These are phyloP conservation scores for Spodoptera exigua DNA, from an alignment of 2,888 invertebrate genomes.

Conservation along the genomic window DNA sequence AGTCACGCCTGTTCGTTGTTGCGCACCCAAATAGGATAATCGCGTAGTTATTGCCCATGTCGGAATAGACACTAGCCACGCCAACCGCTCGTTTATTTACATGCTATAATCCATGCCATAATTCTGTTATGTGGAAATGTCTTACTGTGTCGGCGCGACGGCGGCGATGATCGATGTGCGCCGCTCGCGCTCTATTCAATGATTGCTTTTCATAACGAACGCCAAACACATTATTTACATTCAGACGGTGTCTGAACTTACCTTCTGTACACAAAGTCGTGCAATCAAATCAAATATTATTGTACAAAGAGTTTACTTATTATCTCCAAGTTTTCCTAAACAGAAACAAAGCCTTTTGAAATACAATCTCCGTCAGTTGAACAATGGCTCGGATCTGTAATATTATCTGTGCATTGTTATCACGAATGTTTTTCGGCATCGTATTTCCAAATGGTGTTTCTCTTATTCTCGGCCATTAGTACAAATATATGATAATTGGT, in stretches of 20 bases:
- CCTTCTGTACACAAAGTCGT: conserved; percentile 15
- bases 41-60: conserved; percentile 82
- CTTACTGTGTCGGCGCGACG: conserved; percentile 63
- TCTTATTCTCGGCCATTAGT: conserved; percentile 31
- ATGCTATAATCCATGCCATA: conserved; percentile 72
- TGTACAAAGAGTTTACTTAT: conserved; percentile 27
- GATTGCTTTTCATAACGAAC: conserved; percentile 47
- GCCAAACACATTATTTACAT: conserved; percentile 43
- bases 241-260: conserved; percentile 13
- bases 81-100: conserved; percentile 86
- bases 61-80: conserved; percentile 86
- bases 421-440: conserved; percentile 19
- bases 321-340: conserved; percentile 28
- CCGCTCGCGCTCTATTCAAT: conserved; percentile 45
- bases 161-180: conserved; percentile 65
- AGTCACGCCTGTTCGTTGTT: conserved; percentile 82
- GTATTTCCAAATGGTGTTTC: conserved; percentile 17
- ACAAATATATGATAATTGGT: conserved; percentile 44
- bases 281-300: conserved; percentile 33
- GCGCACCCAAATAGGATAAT: conserved; percentile 84
- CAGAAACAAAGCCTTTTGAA: conserved; percentile 26
- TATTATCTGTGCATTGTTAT: conserved; percentile 17
- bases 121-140: conserved; percentile 79
- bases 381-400: conserved; percentile 7
- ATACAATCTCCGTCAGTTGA: conserved; percentile 21